phyloP scores from a whole-genome alignment of 2,888 invertebrate species.

The Lasius fuliginosus region DNA sequence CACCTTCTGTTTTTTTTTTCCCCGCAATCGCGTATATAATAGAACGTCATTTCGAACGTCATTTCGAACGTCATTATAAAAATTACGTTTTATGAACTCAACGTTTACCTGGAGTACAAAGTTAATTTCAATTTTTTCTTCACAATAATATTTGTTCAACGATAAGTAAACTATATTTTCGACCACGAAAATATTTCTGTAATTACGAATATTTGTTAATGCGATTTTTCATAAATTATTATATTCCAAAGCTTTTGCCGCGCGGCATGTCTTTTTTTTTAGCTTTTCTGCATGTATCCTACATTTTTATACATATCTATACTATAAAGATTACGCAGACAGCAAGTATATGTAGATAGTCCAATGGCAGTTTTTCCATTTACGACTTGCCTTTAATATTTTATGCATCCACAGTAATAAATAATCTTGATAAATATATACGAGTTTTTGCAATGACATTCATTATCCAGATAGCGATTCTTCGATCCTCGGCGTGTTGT shows the following conservation, averaged over 20 bases:
- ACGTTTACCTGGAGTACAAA: not conserved
- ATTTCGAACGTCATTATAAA: not conserved
- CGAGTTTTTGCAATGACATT: slow-evolving; percentile 17
- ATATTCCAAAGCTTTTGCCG: not conserved
- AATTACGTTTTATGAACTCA: not conserved
- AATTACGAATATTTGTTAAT: not conserved
- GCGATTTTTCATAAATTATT: not conserved
- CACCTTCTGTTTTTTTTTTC: not conserved
- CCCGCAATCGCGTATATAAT: not conserved
- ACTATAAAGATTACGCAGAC: not conserved
- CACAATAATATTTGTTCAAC: not conserved
- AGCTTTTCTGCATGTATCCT: not conserved
- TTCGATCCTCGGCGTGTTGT: not conserved
- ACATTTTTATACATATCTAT: not conserved
- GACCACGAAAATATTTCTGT: not conserved
- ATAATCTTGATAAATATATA: slow-evolving; percentile 28
- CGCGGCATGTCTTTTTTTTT: not conserved
- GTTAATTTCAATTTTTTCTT: not conserved
- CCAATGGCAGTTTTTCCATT: not conserved
- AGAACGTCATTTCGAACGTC: too few relatives aligned
- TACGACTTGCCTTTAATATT: slow-evolving; percentile 13
- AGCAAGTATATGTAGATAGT: not conserved
- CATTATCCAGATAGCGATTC: not conserved
- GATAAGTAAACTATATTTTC: not conserved
- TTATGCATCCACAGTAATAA: slow-evolving; percentile 24